These are phyloP conservation scores for Epiblema foenella DNA, from an alignment of 2,888 invertebrate genomes.

Conservation along the genomic window DNA sequence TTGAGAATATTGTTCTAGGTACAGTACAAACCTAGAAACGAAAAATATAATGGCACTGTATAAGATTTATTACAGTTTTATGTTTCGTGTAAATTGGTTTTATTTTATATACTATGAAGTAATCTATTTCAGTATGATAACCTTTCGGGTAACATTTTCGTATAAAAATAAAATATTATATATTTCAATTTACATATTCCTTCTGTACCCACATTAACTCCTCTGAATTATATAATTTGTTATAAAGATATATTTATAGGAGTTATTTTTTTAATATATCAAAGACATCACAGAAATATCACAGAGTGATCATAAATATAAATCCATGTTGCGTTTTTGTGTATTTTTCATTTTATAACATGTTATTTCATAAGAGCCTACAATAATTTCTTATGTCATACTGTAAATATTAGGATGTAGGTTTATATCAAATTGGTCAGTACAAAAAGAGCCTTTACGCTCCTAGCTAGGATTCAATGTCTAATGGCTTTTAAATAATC, in stretches of 20 bases:
- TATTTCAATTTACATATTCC: neutral
- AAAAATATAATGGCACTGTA: neutral
- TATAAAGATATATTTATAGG: no score
- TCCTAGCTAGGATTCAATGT: no score
- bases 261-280: no score
- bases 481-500: no score
- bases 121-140: slow-evolving; percentile 2
- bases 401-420: no score
- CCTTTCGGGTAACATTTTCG: neutral
- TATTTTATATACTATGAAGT: neutral
- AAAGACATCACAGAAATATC: neutral
- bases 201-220: neutral
- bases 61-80: slow-evolving; percentile 8
- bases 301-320: neutral
- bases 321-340: neutral
- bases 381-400: neutral
- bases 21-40: neutral
- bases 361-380: neutral
- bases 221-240: neutral
- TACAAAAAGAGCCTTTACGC: no score
- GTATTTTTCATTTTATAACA: neutral
- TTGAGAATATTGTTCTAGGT: neutral
- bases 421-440: no score
- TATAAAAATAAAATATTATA: neutral
- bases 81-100: slow-evolving; percentile 10